Evolutionary conservation across 2,888 invertebrate species (phyloP), one percentile per base, ranked within the genome.

Genomic region (Chironomus riparius): DNA sequence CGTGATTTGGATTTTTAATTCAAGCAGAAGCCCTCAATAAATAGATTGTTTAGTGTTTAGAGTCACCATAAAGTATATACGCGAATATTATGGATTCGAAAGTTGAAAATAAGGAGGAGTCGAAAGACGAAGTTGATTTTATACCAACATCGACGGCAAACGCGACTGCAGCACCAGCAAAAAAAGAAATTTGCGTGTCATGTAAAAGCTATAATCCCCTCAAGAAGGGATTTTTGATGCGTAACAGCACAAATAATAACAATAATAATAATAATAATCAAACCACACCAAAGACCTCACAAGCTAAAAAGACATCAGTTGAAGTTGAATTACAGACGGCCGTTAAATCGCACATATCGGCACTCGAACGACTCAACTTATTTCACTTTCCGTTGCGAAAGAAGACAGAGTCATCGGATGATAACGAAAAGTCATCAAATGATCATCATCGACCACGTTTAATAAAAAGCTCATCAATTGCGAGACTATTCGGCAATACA

Each of bases 401-500:
- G 76, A 78, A 77, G 61, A 70, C 50, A 12, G 77, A 38, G 38
- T 38, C 38, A 38, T 38, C 38, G 38, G 10, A 38, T 38, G 38
- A 78, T 6, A 38, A 10, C 18, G 62, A 22, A 10, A 13, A n/a
- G 22, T n/a, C 28, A 6, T 18, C 38, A 7, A 47, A 38, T 10
- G 13, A 69, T 5, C 69, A 62, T n/a, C 7, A 13, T 15, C 81
- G 82, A 56, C 81, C 82, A 79, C 83, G 83, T 78, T 82, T 83
- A 70, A 83, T 82, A 3, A 84, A 84, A 78, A 82, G 82, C 78
- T 82, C 81, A 77, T 83, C 84, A 48, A 80, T 84, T 76, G 82
- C 83, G 2, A 81, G 83, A 2, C 77, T 84, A 7, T 79, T 84
- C 72, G 84, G 84, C 72, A 83, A 83, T 77, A 84, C 82, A 2